Conservation (phyloP, 1,140 invertebrate species). For the Euglossa dilemma region DNA sequence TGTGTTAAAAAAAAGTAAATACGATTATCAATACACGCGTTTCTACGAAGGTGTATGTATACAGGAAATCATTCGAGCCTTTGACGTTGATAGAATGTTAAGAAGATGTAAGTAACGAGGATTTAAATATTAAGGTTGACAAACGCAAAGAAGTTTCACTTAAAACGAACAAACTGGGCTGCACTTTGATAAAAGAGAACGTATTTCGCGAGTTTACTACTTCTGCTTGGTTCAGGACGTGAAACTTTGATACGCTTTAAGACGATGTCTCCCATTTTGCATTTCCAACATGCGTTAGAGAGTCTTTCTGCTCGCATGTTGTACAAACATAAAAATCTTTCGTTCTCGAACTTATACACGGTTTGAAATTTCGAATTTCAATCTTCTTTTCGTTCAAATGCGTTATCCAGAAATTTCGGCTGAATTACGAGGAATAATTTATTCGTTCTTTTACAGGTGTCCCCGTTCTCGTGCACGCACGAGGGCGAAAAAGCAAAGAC, state of each 20-base stretch:
- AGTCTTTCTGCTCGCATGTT: not conserved
- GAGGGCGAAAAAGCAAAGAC: not conserved
- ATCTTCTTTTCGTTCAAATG: too few relatives aligned
- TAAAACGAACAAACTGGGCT: constrained; percentile 18
- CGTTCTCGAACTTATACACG: too few relatives aligned
- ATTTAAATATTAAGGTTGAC: not conserved
- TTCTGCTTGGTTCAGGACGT: constrained; percentile 33
- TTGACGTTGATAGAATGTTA: not conserved
- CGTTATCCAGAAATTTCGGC: too few relatives aligned
- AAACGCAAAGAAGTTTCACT: not conserved
- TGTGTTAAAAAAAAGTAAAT: too few relatives aligned
- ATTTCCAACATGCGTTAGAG: not conserved
- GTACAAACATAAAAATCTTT: not conserved
- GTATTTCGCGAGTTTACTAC: constrained; percentile 51
- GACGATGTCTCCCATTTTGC: constrained; percentile 15
- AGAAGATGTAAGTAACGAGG: not conserved
- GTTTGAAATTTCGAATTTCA: too few relatives aligned
- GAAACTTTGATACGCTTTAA: constrained; percentile 45
- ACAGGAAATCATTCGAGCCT: not conserved
- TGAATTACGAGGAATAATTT: not conserved
- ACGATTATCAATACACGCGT: too few relatives aligned
- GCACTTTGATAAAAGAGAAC: not conserved
- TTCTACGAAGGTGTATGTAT: not conserved
- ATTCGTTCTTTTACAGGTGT: not conserved
- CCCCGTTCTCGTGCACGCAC: not conserved